phyloP scores from a whole-genome alignment of 2,113 vertebrate genomes.

The Parus major region DNA sequence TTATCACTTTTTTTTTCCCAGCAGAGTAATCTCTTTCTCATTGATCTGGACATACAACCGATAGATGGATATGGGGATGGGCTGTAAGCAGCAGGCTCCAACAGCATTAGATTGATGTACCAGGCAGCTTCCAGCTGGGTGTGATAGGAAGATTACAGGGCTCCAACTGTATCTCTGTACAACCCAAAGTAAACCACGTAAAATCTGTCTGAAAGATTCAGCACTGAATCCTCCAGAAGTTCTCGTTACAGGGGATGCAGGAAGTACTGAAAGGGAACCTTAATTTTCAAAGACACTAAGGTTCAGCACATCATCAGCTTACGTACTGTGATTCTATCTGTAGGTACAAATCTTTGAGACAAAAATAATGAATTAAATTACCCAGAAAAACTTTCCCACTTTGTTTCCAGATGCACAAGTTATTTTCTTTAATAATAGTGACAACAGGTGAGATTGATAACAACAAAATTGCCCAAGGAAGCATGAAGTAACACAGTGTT shows the following conservation, averaged over 20 bases:
- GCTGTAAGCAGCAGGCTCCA: slow-evolving; percentile 19
- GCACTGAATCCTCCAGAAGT: background rate
- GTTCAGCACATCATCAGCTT: background rate
- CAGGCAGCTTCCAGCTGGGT: slow-evolving; percentile 56
- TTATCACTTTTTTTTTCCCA: background rate
- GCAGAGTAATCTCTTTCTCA: background rate
- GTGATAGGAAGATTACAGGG: slow-evolving; percentile 54
- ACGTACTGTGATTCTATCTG: background rate
- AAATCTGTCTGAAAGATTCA: background rate
- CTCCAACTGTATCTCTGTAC: slow-evolving; percentile 8
- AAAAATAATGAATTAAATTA: background rate
- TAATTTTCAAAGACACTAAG: background rate
- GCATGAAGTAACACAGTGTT: background rate
- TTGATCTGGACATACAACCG: slow-evolving; percentile 31
- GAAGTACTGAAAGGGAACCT: background rate
- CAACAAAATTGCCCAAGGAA: background rate
- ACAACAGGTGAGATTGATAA: background rate
- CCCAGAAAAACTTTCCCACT: background rate
- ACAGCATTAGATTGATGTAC: slow-evolving; percentile 27
- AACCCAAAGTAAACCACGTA: background rate
- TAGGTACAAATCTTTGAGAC: background rate
- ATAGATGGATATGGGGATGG: background rate
- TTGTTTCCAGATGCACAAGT: background rate
- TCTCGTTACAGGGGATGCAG: background rate
- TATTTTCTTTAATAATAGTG: background rate